phyloP scores from a whole-genome alignment of 2,888 invertebrate genomes.

The Antheraea assamensis region DNA sequence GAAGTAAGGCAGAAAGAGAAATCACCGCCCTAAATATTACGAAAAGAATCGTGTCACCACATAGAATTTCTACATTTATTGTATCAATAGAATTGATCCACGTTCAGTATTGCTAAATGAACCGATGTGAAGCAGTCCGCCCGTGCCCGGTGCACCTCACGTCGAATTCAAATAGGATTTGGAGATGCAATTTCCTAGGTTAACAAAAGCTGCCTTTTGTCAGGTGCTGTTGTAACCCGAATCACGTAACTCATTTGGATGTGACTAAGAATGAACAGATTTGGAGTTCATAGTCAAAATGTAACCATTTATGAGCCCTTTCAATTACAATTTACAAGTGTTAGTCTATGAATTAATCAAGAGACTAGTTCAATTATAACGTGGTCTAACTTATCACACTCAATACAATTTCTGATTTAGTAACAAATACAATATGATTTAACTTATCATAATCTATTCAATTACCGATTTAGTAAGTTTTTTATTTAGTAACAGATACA shows the following conservation, averaged over 20 bases:
- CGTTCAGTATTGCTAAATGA: conserved; percentile 20
- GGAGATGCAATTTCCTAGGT: conserved; percentile 69
- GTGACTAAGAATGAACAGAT: conserved; percentile 38
- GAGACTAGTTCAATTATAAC: background rate
- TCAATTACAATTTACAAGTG: conserved; percentile 1
- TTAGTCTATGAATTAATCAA: background rate
- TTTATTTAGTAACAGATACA: background rate
- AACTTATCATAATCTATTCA: background rate
- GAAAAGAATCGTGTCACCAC: conserved; percentile 6
- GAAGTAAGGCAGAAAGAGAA: background rate
- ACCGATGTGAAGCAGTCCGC: conserved; percentile 32
- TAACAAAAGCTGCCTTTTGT: conserved; percentile 56
- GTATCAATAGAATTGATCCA: conserved; percentile 13
- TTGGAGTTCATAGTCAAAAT: conserved; percentile 22
- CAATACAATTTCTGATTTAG: no score
- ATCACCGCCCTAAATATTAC: conserved; percentile 4
- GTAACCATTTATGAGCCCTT: conserved; percentile 1
- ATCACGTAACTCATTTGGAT: conserved; percentile 57
- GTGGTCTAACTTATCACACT: background rate
- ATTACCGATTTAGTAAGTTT: no score
- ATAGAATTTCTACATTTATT: conserved; percentile 11
- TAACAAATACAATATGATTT: background rate
- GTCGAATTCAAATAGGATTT: conserved; percentile 58
- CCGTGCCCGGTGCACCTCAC: conserved; percentile 37
- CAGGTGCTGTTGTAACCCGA: conserved; percentile 52